Evolutionary conservation across 2,888 invertebrate genomes (phyloP).

Genomic region (Leucophenga maculata): DNA sequence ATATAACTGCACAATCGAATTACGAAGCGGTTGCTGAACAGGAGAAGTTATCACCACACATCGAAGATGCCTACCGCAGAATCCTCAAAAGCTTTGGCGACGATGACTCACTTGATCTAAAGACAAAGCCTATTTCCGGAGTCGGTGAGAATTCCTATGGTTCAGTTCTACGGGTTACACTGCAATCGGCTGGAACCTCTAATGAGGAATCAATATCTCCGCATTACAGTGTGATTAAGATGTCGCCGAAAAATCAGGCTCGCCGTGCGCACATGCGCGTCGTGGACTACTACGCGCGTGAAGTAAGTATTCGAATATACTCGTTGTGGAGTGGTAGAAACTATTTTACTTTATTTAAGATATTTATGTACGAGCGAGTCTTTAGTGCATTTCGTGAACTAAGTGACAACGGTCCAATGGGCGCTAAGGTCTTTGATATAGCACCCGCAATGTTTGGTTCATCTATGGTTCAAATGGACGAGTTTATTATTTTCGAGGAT

Average conservation of each 20-base stretch:
- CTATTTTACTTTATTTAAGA: too few species aligned
- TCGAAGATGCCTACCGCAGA: slow-evolving; percentile 12
- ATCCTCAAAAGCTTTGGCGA: slow-evolving; percentile 21
- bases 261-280: slow-evolving; percentile 59
- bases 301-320: slow-evolving; percentile 37
- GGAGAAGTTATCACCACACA: neutral
- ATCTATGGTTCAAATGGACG: slow-evolving; percentile 50
- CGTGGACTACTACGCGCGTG: slow-evolving; percentile 59
- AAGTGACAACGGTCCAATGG: slow-evolving; percentile 23
- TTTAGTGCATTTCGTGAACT: slow-evolving; percentile 49
- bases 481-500: slow-evolving; percentile 65
- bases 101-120: neutral
- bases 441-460: slow-evolving; percentile 52
- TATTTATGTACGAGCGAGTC: slow-evolving; percentile 59
- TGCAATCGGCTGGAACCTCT: slow-evolving; percentile 29
- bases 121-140: slow-evolving; percentile 38
- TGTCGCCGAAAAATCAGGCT: slow-evolving; percentile 61
- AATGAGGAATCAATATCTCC: slow-evolving; percentile 34
- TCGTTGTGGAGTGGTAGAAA: too few species aligned
- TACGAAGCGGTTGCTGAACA: neutral
- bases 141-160: slow-evolving; percentile 45
- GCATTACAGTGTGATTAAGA: slow-evolving; percentile 55
- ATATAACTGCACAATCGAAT: neutral
- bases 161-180: slow-evolving; percentile 31
- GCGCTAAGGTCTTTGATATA: slow-evolving; percentile 36